Evolutionary conservation across 2,888 invertebrate species (phyloP), one percentile per base, ranked within the genome.

Genomic region (Polia nebulosa): DNA sequence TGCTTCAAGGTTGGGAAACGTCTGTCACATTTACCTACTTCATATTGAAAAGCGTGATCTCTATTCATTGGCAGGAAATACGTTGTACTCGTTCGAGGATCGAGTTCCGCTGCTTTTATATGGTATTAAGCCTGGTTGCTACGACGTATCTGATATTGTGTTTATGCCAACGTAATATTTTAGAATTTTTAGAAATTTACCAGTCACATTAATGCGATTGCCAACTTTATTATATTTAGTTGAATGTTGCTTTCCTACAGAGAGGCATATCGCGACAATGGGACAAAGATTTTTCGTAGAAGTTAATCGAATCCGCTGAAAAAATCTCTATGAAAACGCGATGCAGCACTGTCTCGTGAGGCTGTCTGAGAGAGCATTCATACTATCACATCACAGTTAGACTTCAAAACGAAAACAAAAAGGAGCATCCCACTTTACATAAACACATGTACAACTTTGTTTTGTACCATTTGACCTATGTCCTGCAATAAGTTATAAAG

Each of bases 401-500:
- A 39, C 34, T 44, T 32, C 13, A 20, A 13, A 49, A 39, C 25
- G 11, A 25, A 52, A 61, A 62, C 34, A 52, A 56, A 65, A 68
- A 63, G 17, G 25, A 53, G n/a, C 1, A 47, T n/a, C 29, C 55
- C 60, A 62, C 64, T 72, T 65, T 72, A 72, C 69, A 69, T 76
- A 64, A 63, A 60, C 55, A 49, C 41, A 67, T 55, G 49, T 65
- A 59, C 57, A 78, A 82, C 52, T 80, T 76, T 82, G 81, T 81
- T 82, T 80, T 72, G 63, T 76, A 65, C 63, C 72, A 49, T 70
- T 77, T 78, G 78, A 80, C 81, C 83, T 80, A 81, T 72, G 81
- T 70, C 76, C 67, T n/a, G 76, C 78, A 68, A 82, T 82, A 82
- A 76, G 78, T 82, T 82, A 78, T 82, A 83, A 82, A 82, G 69